These are phyloP conservation scores for Drosophila trapezifrons DNA, from an alignment of 1,140 invertebrate genomes.

Conservation along the genomic window DNA sequence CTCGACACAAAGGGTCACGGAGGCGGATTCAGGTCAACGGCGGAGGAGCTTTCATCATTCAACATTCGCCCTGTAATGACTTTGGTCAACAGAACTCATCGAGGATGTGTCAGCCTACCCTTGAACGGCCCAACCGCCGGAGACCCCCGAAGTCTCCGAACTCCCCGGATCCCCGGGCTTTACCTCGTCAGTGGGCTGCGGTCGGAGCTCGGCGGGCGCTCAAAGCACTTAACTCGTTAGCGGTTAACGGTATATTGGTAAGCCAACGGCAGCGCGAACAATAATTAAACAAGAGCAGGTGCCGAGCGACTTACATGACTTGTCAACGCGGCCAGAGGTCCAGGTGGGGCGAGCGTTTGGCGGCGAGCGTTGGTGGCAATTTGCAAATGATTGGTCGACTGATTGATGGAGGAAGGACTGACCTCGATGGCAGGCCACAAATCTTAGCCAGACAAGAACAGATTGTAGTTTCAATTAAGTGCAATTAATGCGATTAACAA, in stretches of 20 bases:
- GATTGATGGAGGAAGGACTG: slow-evolving; percentile 47
- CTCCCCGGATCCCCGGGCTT: not conserved
- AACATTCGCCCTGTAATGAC: slow-evolving; percentile 66
- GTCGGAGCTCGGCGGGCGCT: slow-evolving; percentile 54
- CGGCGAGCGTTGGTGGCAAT: slow-evolving; percentile 23
- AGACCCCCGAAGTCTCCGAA: not conserved
- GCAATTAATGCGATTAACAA: slow-evolving; percentile 75
- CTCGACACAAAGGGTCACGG: slow-evolving; percentile 49
- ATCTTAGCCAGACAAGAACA: slow-evolving; percentile 39
- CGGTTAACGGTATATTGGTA: slow-evolving; percentile 78
- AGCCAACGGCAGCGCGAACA: slow-evolving; percentile 65
- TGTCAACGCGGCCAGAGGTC: slow-evolving; percentile 56
- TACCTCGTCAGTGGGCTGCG: slow-evolving; percentile 45
- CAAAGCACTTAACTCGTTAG: slow-evolving; percentile 82
- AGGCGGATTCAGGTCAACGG: slow-evolving; percentile 56
- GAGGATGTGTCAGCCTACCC: slow-evolving; percentile 61
- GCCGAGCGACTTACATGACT: slow-evolving; percentile 64
- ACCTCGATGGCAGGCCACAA: slow-evolving; percentile 49
- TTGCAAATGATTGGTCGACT: slow-evolving; percentile 67
- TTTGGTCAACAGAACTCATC: slow-evolving; percentile 80
- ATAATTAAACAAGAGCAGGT: slow-evolving; percentile 73
- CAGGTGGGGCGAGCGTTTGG: slow-evolving; percentile 32
- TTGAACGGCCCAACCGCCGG: slow-evolving; percentile 10
- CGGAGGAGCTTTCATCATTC: slow-evolving; percentile 43
- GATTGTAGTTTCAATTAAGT: slow-evolving; percentile 67